Base-by-base conservation (phyloP, 2,113 vertebrate genomes). In the Poecilia latipinna region DNA sequence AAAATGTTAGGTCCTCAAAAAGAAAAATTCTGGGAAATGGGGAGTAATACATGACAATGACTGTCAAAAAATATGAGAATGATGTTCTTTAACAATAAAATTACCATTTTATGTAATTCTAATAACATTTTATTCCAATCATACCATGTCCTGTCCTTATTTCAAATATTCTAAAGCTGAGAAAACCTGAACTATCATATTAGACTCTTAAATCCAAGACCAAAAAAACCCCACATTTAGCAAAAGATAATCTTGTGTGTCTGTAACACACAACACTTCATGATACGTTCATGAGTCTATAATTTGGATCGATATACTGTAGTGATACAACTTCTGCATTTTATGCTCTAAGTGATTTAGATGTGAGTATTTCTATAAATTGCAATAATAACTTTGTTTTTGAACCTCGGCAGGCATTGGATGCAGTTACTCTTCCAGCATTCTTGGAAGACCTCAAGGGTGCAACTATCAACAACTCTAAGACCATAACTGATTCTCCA, bases 391-490 rank as follows among this genome's bases (percentile, higher is more conserved):
- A 57, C 2, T 3, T 57, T 68, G 44, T 26, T 1, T 28, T 2
- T 71, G 17, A 68, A 60, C 22, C 79, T 0, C 48, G 12, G 48
- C 67, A 91, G 88, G 1, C 0, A 3, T 39, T 91, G 68, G 65
- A 1, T 28, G 8, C 0, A 0, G 8, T 8, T 33, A 37, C 39
- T 10, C 44, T 92, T 65, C 76, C 83, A 57, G 0, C 0, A 3
- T 90, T 91, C 67, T 35, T 92, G 78, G 0, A 15, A 0, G 0
- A 19, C 7, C 82, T 93, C 54, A 72, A 75, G 2, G 0, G 11
- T 0, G 12, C 60, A 29, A 79, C 79, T 64, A 0, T 2, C 4
- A 44, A 6, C 0, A 31, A 31, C 0, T 15, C 10, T 0, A 0
- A 22, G 0, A 2, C 72, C 1, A 65, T 91, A 24, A 42, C 32